Evolutionary conservation across 2,113 vertebrate genomes (phyloP).

Genomic region (Brachyistius frenatus): DNA sequence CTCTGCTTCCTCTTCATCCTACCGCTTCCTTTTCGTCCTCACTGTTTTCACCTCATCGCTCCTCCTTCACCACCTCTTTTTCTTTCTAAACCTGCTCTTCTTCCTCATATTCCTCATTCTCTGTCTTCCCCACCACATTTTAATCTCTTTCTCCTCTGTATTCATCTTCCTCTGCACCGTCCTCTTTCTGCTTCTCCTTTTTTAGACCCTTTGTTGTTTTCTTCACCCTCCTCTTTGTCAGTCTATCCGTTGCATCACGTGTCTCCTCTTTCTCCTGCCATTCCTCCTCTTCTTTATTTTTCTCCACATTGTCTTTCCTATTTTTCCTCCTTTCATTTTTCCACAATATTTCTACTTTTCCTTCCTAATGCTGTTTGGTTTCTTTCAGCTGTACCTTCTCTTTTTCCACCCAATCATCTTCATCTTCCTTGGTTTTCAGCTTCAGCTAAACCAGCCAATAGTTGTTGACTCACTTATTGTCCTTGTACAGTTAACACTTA

Average conservation of each 20-base stretch:
- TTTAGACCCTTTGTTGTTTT: neutral
- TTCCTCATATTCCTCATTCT: too few relatives aligned
- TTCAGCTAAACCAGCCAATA: slow-evolving; percentile 17
- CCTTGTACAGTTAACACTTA: neutral
- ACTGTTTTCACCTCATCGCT: too few relatives aligned
- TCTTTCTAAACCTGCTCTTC: too few relatives aligned
- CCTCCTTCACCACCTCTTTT: too few relatives aligned
- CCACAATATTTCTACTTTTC: neutral
- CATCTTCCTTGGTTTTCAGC: neutral
- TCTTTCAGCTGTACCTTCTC: neutral
- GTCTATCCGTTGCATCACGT: neutral
- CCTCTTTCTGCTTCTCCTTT: neutral
- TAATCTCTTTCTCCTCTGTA: neutral
- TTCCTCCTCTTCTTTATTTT: slow-evolving; percentile 1
- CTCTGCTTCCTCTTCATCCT: neutral
- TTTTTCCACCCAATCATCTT: neutral
- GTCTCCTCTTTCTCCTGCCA: neutral
- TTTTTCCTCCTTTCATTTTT: neutral
- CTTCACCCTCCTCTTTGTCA: neutral
- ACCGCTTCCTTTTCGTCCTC: neutral
- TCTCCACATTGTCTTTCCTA: neutral
- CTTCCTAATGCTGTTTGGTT: neutral
- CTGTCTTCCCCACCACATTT: too few relatives aligned
- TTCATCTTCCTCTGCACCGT: neutral
- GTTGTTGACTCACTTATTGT: slow-evolving; percentile 20